phyloP scores from a whole-genome alignment of 2,888 invertebrate species.

The Tachina grossa region DNA sequence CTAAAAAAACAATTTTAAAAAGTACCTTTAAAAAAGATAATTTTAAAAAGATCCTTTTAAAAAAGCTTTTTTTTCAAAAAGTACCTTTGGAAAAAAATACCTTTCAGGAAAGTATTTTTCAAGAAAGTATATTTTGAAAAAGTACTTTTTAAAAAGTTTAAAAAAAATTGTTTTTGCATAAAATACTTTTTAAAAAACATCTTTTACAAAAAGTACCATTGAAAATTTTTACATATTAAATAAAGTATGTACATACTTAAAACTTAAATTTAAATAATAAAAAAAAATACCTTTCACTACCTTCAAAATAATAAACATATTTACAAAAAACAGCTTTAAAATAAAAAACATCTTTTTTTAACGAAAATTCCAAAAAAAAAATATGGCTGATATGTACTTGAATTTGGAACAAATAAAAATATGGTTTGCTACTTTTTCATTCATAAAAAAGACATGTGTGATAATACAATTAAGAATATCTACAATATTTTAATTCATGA shows the following conservation, averaged over 20 bases:
- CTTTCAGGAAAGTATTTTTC: neutral
- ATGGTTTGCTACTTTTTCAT: neutral
- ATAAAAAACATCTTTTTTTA: neutral
- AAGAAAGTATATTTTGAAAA: neutral
- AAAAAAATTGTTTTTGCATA: neutral
- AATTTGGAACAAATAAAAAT: neutral
- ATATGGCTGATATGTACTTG: neutral
- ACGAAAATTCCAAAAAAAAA: neutral
- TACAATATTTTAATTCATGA: slow-evolving; percentile 21
- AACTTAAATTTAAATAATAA: too few relatives aligned
- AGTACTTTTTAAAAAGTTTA: neutral
- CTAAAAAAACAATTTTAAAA: too few relatives aligned
- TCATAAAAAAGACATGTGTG: slow-evolving; percentile 28
- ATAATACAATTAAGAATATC: neutral
- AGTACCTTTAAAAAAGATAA: too few relatives aligned
- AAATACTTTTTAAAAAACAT: neutral
- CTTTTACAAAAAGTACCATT: neutral
- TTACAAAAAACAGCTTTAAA: neutral
- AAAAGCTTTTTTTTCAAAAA: too few relatives aligned
- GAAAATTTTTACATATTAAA: neutral
- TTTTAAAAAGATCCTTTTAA: too few relatives aligned
- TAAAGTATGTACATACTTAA: too few relatives aligned
- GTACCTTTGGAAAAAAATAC: too few relatives aligned
- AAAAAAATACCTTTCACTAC: neutral
- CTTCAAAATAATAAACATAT: neutral